A percentile compares a stretch with the other conserved stretches of the same genome.
These are phyloP conservation scores for Piaya cayana DNA, from an alignment of 2,113 vertebrate species.

Conservation along the genomic window DNA sequence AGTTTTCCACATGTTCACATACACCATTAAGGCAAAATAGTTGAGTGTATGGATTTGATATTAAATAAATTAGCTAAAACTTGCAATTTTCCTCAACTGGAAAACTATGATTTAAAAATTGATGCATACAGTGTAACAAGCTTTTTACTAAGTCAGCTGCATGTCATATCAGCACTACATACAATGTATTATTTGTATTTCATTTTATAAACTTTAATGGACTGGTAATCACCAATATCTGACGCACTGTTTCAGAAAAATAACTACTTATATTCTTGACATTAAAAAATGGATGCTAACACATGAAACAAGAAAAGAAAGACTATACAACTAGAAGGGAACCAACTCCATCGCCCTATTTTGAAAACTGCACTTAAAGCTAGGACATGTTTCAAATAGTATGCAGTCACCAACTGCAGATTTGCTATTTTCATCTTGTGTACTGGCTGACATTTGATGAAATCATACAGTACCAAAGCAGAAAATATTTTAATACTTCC, in stretches of 20 bases:
- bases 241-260: background rate
- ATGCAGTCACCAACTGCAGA: background rate
- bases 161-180: background rate
- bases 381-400: background rate
- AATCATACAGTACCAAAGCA: rapidly evolving
- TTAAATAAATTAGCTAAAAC: background rate
- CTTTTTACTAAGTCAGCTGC: background rate
- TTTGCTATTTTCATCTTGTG: background rate
- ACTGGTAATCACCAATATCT: background rate
- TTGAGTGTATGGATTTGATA: background rate
- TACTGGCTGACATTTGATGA: background rate
- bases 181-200: background rate
- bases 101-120: background rate
- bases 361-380: background rate
- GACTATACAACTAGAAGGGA: background rate
- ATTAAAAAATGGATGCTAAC: background rate
- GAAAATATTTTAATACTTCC: background rate
- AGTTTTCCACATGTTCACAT: background rate
- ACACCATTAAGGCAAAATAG: background rate
- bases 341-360: background rate
- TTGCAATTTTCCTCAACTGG: background rate
- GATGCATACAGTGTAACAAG: background rate
- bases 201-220: background rate
- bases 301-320: background rate
- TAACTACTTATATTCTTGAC: background rate